Evolutionary conservation across 2,113 vertebrate species (phyloP).

Genomic region (Paracyprichromis sp.): DNA sequence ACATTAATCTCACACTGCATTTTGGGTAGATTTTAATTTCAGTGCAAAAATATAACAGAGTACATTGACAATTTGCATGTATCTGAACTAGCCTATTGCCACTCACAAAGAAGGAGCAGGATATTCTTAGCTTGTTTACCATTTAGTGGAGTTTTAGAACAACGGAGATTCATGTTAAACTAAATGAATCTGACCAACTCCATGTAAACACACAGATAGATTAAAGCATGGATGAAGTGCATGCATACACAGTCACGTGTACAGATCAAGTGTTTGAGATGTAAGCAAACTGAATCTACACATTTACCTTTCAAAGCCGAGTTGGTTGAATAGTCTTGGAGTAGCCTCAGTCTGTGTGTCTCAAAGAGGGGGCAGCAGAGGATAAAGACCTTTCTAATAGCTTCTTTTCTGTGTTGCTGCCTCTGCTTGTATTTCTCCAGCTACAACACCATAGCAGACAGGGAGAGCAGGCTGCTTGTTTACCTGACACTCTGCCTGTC

Average conservation of each 20-base stretch:
- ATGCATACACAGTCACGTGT: not conserved
- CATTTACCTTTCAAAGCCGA: constrained; percentile 42
- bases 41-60: not conserved
- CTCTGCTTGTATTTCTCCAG: constrained; percentile 35
- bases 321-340: not conserved
- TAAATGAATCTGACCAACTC: not conserved
- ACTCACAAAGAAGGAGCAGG: not conserved
- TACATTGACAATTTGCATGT: not conserved
- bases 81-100: not conserved
- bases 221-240: not conserved
- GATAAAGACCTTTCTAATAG: constrained; percentile 33
- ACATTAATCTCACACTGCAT: not conserved
- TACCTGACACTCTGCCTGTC: constrained; percentile 18
- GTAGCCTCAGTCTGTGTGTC: constrained; percentile 10
- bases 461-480: constrained; percentile 23
- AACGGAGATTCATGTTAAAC: not conserved
- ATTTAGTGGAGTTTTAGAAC: not conserved
- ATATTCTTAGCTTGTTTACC: not conserved
- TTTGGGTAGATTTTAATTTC: not conserved
- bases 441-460: constrained; percentile 66
- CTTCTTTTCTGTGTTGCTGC: constrained; percentile 65
- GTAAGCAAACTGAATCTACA: not conserved
- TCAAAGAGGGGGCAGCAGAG: constrained; percentile 12
- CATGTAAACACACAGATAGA: not conserved
- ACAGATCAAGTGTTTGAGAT: not conserved